Conservation (phyloP, 2,113 vertebrate species). For the Ptychochromis oligacanthus region DNA sequence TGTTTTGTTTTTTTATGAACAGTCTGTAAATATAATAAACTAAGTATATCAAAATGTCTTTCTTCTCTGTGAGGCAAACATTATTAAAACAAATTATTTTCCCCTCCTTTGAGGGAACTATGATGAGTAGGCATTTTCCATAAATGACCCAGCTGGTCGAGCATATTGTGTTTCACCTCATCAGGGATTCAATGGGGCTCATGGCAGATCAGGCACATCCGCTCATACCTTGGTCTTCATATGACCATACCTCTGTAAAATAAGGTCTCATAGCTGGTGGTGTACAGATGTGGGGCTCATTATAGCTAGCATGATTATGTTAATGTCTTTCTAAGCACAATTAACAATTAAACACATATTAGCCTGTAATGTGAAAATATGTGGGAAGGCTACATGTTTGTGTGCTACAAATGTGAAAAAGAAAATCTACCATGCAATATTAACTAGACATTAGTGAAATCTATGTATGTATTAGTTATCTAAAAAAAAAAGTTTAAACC, state of each 20-base stretch:
- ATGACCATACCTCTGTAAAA: conserved; percentile 45
- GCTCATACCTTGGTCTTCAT: conserved; percentile 43
- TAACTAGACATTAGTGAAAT: neutral
- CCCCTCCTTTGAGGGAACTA: conserved; percentile 11
- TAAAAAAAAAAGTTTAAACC: neutral
- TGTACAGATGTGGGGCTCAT: conserved; percentile 43
- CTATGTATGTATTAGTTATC: neutral
- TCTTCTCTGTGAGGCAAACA: neutral
- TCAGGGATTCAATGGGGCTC: conserved; percentile 62
- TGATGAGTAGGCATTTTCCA: conserved; percentile 69
- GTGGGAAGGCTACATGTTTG: neutral
- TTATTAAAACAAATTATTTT: conserved; percentile 5
- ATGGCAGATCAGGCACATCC: conserved; percentile 60
- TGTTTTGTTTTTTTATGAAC: neutral
- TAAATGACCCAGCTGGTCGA: conserved; percentile 71
- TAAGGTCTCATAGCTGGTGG: conserved; percentile 46
- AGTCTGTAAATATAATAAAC: neutral
- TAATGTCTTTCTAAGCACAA: conserved; percentile 11
- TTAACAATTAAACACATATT: conserved; percentile 3
- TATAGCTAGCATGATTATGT: neutral
- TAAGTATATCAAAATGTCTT: neutral
- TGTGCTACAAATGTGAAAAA: neutral
- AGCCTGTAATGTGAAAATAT: neutral
- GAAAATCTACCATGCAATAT: neutral
- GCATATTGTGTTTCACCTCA: conserved; percentile 72